Percentiles rank a stretch among this genome's conserved stretches.
phyloP scores from a whole-genome alignment of 2,797 vertebrate genomes.

The Malacoctenus gilli region DNA sequence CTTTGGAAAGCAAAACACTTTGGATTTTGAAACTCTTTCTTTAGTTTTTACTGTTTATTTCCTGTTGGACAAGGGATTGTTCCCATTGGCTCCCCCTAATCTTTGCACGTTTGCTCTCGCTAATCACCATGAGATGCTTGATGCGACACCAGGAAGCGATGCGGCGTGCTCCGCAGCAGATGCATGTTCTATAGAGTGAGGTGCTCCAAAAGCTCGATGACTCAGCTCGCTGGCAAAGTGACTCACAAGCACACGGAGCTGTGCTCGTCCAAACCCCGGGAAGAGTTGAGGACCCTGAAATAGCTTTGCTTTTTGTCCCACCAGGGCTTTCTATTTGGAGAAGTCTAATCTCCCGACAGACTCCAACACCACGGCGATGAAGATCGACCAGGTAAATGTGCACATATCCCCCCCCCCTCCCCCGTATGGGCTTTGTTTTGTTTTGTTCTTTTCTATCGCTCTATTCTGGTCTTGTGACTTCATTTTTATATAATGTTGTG shows the following conservation, averaged over 20 bases:
- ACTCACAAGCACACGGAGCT: constrained; percentile 35
- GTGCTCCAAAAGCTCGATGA: constrained; percentile 33
- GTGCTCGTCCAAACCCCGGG: constrained; percentile 13
- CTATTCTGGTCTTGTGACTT: constrained; percentile 31
- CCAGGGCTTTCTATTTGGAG: constrained; percentile 96
- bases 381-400: constrained; percentile 94
- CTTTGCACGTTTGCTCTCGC: too few relatives aligned
- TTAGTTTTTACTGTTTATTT: too few relatives aligned
- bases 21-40: too few relatives aligned
- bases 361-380: constrained; percentile 92
- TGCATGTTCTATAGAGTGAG: constrained; percentile 25
- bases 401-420: constrained; percentile 8
- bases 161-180: constrained; percentile 22
- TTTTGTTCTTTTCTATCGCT: too few relatives aligned
- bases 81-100: neutral
- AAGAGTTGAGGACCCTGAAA: constrained; percentile 9
- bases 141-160: constrained; percentile 28
- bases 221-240: constrained; percentile 37
- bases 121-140: constrained; percentile 22
- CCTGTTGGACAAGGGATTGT: neutral
- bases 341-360: constrained; percentile 96
- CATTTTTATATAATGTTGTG: constrained; percentile 68
- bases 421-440: too few relatives aligned
- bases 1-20: too few relatives aligned
- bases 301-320: constrained; percentile 39